Evolutionary conservation across 2,113 vertebrate genomes (phyloP).

Genomic region (Hyla sarda): DNA sequence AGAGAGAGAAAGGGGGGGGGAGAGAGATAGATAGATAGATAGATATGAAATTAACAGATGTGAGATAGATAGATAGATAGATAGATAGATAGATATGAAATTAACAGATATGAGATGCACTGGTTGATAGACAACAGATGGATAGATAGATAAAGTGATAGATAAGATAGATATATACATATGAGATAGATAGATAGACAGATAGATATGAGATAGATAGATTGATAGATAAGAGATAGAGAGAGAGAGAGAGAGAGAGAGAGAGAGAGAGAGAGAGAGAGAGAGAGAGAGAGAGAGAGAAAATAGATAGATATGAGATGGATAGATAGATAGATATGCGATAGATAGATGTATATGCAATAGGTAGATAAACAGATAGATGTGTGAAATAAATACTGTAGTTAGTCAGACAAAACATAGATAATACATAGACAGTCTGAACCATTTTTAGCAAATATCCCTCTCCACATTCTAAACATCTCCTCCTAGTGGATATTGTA

Average conservation of each 20-base stretch:
- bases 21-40: not conserved
- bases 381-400: no score
- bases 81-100: not conserved
- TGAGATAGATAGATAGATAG: not conserved
- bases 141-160: not conserved
- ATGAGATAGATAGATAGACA: not conserved
- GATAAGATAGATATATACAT: not conserved
- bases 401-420: not conserved
- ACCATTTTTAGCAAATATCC: not conserved
- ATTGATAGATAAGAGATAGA: no score
- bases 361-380: not conserved
- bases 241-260: no score
- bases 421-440: not conserved
- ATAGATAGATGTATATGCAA: no score
- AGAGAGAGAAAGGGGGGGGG: not conserved
- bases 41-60: not conserved
- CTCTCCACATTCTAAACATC: not conserved
- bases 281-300: no score
- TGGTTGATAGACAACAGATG: not conserved
- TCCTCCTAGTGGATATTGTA: conserved; percentile 14
- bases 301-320: no score
- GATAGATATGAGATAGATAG: no score
- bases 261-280: no score
- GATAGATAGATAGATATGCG: no score
- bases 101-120: not conserved